These are phyloP conservation scores for Rhynchomys soricoides DNA, from an alignment of 2,113 vertebrate species.

Conservation along the genomic window DNA sequence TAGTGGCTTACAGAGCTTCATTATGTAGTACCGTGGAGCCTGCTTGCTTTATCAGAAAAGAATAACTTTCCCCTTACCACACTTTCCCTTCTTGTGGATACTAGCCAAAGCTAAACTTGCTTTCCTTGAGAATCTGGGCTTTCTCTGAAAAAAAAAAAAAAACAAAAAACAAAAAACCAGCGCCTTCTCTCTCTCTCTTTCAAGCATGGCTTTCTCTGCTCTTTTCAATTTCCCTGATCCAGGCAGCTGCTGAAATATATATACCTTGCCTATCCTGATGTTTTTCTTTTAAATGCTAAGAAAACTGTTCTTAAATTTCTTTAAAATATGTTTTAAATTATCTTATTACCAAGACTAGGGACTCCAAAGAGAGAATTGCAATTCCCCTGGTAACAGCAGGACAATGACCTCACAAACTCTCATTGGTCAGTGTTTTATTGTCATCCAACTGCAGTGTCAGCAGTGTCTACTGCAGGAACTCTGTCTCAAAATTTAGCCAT, in stretches of 20 bases:
- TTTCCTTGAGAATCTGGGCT: not conserved
- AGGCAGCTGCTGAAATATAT: not conserved
- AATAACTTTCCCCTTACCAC: not conserved
- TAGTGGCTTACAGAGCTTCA: not conserved
- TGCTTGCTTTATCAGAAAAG: not conserved
- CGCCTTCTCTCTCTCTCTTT: too few species aligned
- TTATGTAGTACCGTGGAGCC: not conserved
- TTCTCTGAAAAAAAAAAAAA: too few species aligned
- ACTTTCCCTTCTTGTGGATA: not conserved
- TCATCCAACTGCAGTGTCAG: not conserved
- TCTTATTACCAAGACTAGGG: not conserved
- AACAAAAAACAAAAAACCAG: too few species aligned
- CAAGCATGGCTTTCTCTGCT: not conserved
- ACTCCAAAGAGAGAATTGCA: not conserved
- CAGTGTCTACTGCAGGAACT: not conserved
- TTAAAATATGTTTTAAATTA: not conserved
- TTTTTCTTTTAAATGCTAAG: not conserved
- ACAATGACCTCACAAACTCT: not conserved
- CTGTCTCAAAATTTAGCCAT: not conserved
- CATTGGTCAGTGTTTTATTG: not conserved
- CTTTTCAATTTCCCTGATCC: not conserved
- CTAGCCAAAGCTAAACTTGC: not conserved
- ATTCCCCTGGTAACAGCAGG: not conserved
- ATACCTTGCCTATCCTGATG: not conserved
- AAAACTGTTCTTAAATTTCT: not conserved